These are phyloP conservation scores for Zaprionus taronus DNA, from an alignment of 1,140 invertebrate species.

Conservation along the genomic window DNA sequence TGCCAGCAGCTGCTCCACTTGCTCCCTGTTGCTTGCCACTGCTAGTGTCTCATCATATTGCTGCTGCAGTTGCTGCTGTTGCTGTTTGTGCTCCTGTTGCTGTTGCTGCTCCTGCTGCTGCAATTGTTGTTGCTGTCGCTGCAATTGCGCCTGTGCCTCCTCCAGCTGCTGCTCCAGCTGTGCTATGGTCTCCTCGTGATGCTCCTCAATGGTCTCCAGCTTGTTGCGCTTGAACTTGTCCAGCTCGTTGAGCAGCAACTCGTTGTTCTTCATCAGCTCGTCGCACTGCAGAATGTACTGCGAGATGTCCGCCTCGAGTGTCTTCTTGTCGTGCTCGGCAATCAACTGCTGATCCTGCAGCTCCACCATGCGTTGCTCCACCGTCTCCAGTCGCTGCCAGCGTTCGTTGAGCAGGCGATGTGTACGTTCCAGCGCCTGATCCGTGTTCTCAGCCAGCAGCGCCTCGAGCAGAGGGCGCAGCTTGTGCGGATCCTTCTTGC, in stretches of 20 bases:
- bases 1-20: conserved; percentile 16
- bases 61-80: not conserved
- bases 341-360: conserved; percentile 69
- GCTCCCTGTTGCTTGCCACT: not conserved
- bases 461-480: conserved; percentile 53
- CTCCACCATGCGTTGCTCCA: conserved; percentile 80
- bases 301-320: conserved; percentile 86
- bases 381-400: conserved; percentile 70
- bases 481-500: conserved; percentile 77
- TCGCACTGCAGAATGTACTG: conserved; percentile 87
- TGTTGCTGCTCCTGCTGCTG: conserved; percentile 7
- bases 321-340: conserved; percentile 85
- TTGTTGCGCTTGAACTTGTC: conserved; percentile 87
- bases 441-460: conserved; percentile 52
- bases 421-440: conserved; percentile 77
- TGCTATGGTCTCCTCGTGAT: conserved; percentile 87
- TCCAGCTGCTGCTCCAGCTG: conserved; percentile 87
- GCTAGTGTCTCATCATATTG: conserved; percentile 21
- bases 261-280: conserved; percentile 89
- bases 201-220: conserved; percentile 88
- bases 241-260: conserved; percentile 87
- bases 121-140: conserved; percentile 15
- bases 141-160: conserved; percentile 68
- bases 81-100: conserved; percentile 62
- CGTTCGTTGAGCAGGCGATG: conserved; percentile 74